Evolutionary conservation across 2,888 invertebrate genomes (phyloP).

Genomic region (Cybosia mesomella): DNA sequence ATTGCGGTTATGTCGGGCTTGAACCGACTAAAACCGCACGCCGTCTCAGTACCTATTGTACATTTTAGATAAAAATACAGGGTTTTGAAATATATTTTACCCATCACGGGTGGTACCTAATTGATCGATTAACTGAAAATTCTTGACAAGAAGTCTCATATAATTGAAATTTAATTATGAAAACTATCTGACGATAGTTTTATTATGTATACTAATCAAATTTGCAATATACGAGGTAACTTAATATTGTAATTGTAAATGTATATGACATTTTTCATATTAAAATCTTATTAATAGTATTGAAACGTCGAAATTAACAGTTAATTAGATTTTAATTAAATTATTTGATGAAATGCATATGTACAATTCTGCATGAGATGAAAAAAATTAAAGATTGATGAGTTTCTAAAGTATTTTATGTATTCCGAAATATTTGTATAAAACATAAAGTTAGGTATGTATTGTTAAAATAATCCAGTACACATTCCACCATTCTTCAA

Average conservation of each 20-base stretch:
- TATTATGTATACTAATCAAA: not conserved
- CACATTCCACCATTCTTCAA: slow-evolving; percentile 65
- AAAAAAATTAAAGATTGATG: slow-evolving; percentile 38
- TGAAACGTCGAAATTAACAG: slow-evolving; percentile 45
- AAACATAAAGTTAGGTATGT: not conserved
- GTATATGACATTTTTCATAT: slow-evolving; percentile 5
- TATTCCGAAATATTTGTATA: not conserved
- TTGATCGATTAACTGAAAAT: slow-evolving; percentile 16
- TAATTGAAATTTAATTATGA: slow-evolving; percentile 13
- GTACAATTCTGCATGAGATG: not conserved
- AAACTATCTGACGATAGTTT: not conserved
- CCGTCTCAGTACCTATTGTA: slow-evolving; percentile 38
- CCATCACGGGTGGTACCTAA: slow-evolving; percentile 17
- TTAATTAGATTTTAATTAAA: slow-evolving; percentile 17
- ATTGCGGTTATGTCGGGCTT: too few relatives aligned
- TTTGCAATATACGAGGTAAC: not conserved
- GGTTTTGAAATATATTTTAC: slow-evolving; percentile 35
- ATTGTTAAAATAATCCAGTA: slow-evolving; percentile 18
- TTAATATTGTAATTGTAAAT: slow-evolving; percentile 3
- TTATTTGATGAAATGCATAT: not conserved
- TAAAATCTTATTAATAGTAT: slow-evolving; percentile 3
- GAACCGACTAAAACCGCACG: too few relatives aligned
- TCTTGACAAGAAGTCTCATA: slow-evolving; percentile 10
- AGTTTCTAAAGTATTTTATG: slow-evolving; percentile 24
- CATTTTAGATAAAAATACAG: slow-evolving; percentile 35